Evolutionary conservation across 2,888 invertebrate species (phyloP).

Genomic region (Melikaiella ostensackeni): DNA sequence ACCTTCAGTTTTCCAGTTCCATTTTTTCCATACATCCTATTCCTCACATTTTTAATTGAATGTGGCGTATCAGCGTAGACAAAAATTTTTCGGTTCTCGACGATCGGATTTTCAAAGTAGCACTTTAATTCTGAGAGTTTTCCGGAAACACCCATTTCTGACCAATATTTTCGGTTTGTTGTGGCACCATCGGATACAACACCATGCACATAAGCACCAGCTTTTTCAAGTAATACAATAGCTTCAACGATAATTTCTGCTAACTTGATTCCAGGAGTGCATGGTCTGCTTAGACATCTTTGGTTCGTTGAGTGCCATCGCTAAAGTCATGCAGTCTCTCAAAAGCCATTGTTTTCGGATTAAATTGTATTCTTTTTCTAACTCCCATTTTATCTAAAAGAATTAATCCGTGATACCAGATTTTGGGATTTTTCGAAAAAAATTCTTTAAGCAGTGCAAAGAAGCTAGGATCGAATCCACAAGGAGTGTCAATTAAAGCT

Average conservation of each 20-base stretch:
- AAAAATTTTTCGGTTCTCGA: too few relatives aligned
- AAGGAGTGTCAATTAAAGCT: constrained; percentile 22
- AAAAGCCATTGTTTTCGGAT: constrained; percentile 46
- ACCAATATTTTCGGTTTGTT: too few relatives aligned
- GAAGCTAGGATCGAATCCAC: constrained; percentile 37
- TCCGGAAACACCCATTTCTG: too few relatives aligned
- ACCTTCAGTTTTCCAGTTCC: too few relatives aligned
- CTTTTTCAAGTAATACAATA: too few relatives aligned
- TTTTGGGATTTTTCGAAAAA: neutral
- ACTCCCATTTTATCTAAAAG: constrained; percentile 50
- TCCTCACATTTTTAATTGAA: too few relatives aligned
- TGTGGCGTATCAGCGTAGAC: too few relatives aligned
- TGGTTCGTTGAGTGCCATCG: neutral
- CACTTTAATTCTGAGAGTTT: too few relatives aligned
- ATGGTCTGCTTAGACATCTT: constrained; percentile 24
- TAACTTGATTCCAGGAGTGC: constrained; percentile 42
- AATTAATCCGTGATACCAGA: constrained; percentile 18
- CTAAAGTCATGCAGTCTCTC: constrained; percentile 43
- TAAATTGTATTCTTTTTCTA: constrained; percentile 47
- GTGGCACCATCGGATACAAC: too few relatives aligned
- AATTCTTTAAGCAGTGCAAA: constrained; percentile 39
- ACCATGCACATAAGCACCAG: too few relatives aligned
- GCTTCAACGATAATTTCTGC: constrained; percentile 33
- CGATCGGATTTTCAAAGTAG: too few relatives aligned
- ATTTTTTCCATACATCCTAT: too few relatives aligned